phyloP scores from a whole-genome alignment of 2,888 invertebrate species.

The Synanthedon formicaeformis region DNA sequence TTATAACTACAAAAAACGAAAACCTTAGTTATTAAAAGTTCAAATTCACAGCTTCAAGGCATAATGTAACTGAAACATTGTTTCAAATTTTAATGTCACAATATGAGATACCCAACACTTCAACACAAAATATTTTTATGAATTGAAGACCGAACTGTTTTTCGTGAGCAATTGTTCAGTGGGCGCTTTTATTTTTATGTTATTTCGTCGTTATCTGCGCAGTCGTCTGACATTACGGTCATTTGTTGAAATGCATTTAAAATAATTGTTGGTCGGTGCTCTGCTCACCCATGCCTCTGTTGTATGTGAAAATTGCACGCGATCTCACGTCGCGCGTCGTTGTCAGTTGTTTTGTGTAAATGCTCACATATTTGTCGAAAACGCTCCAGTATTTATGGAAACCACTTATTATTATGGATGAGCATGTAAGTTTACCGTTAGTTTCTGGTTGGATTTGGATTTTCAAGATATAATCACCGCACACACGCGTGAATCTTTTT shows the following conservation, averaged over 20 bases:
- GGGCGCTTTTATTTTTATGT: conserved; percentile 35
- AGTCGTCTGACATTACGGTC: conserved; percentile 60
- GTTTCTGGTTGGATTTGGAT: not conserved
- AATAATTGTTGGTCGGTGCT: conserved; percentile 58
- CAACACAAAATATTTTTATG: too few relatives aligned
- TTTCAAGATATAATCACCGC: not conserved
- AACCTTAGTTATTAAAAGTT: too few relatives aligned
- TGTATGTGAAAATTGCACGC: conserved; percentile 63
- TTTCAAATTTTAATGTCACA: too few relatives aligned
- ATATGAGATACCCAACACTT: too few relatives aligned
- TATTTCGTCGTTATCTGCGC: conserved; percentile 48
- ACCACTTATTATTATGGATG: conserved; percentile 2
- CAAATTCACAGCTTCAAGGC: too few relatives aligned
- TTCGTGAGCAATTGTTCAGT: conserved; percentile 35
- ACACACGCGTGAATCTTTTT: too few relatives aligned
- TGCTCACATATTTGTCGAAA: conserved; percentile 67
- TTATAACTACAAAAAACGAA: too few relatives aligned
- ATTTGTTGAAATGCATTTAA: conserved; percentile 70
- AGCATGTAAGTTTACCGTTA: not conserved
- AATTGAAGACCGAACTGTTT: too few relatives aligned
- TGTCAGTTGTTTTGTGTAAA: conserved; percentile 50
- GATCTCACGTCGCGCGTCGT: conserved; percentile 27
- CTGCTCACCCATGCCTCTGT: conserved; percentile 52
- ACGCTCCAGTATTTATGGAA: conserved; percentile 38
- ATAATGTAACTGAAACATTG: too few relatives aligned